These are phyloP conservation scores for Equus quagga DNA, from an alignment of 2,113 vertebrate species.

Conservation along the genomic window DNA sequence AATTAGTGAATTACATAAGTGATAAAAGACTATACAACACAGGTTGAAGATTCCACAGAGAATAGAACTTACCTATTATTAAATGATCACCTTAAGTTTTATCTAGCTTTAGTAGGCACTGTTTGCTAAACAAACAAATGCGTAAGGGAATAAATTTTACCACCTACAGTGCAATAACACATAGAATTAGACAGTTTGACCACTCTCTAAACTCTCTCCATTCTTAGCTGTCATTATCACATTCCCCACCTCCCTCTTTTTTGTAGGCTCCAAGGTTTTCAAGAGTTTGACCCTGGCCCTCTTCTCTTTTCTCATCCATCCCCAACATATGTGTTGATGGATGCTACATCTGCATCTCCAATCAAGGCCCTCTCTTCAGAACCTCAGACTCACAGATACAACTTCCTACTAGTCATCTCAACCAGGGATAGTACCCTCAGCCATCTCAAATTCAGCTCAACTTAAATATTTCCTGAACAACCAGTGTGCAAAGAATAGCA, in stretches of 20 bases:
- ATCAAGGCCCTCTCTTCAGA: background rate
- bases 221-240: background rate
- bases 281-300: background rate
- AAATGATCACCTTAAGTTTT: background rate
- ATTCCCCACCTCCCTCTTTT: background rate
- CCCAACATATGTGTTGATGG: background rate
- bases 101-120: background rate
- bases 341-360: background rate
- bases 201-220: background rate
- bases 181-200: background rate
- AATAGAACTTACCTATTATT: background rate
- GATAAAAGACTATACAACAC: background rate
- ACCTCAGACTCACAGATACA: background rate
- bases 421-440: background rate
- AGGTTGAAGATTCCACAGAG: background rate
- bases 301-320: background rate
- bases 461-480: conserved; percentile 1
- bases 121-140: background rate
- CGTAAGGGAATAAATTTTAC: background rate
- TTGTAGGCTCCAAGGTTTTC: background rate
- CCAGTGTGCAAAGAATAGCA: background rate
- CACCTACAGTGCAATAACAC: background rate
- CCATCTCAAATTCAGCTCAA: background rate
- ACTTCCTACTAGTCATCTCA: background rate
- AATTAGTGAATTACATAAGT: background rate